Percentiles rank a stretch among this genome's conserved stretches.
Evolutionary conservation across 2,888 invertebrate species (phyloP).

Genomic region (Caenorhabditis parvicauda): DNA sequence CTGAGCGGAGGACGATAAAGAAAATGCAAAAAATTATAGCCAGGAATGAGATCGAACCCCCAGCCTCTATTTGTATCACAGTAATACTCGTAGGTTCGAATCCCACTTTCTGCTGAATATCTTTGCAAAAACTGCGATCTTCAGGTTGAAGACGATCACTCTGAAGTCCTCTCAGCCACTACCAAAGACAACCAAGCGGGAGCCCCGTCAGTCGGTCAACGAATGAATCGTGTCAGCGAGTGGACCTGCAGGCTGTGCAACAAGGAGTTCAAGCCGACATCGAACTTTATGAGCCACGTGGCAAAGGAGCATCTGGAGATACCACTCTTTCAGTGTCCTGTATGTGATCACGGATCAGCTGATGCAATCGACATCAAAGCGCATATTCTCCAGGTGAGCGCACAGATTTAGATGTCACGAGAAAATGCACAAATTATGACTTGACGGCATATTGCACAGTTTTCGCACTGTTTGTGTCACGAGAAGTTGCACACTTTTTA

Average conservation of each 20-base stretch:
- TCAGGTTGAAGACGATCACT: too few relatives aligned
- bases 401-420: too few relatives aligned
- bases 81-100: too few relatives aligned
- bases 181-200: neutral
- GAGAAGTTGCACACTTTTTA: too few relatives aligned
- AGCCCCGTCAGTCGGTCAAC: neutral
- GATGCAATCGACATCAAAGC: slow-evolving; percentile 40
- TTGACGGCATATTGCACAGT: too few relatives aligned
- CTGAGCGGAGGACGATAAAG: too few relatives aligned
- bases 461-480: too few relatives aligned
- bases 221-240: slow-evolving; percentile 10
- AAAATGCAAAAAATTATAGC: slow-evolving; percentile 1
- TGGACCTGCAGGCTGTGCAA: slow-evolving; percentile 33
- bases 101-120: neutral
- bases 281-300: slow-evolving; percentile 47
- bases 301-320: slow-evolving; percentile 57
- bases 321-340: slow-evolving; percentile 42
- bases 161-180: too few relatives aligned
- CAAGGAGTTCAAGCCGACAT: slow-evolving; percentile 40
- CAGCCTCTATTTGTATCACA: too few relatives aligned
- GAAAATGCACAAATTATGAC: too few relatives aligned
- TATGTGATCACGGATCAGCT: slow-evolving; percentile 38
- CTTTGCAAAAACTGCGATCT: too few relatives aligned
- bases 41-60: slow-evolving; percentile 1
- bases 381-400: slow-evolving; percentile 28